A percentile compares a stretch with the other conserved stretches of the same genome.
Conservation (phyloP, 1,140 invertebrate genomes). For the Sinella curviseta region DNA sequence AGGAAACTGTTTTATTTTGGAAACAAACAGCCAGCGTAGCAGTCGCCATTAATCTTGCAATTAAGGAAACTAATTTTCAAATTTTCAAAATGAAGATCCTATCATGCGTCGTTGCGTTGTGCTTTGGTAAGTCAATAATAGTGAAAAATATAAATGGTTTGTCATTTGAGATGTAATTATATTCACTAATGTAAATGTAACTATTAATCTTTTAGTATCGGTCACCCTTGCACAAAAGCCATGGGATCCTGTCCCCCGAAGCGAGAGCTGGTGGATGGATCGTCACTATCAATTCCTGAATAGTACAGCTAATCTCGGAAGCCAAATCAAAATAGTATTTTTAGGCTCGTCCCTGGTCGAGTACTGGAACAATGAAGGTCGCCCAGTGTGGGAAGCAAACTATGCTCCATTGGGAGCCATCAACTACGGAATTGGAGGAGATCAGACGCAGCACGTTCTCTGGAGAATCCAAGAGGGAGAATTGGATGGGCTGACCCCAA, state of each 20-base stretch:
- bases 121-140: no score
- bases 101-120: no score
- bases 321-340: constrained; percentile 25
- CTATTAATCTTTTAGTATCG: no score
- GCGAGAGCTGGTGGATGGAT: not conserved
- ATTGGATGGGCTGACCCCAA: constrained; percentile 80
- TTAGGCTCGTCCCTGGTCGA: constrained; percentile 24
- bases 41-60: no score
- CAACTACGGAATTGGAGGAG: constrained; percentile 84
- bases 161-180: no score
- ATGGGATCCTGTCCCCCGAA: not conserved
- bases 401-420: constrained; percentile 51
- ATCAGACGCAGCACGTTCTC: constrained; percentile 82
- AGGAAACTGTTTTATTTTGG: no score
- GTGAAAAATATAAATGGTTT: no score
- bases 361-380: constrained; percentile 8
- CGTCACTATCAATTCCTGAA: constrained; percentile 19
- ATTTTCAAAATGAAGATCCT: no score
- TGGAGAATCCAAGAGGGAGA: constrained; percentile 86
- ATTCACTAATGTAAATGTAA: no score
- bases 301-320: not conserved
- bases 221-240: constrained; percentile 7
- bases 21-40: no score
- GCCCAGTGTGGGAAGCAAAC: not conserved
- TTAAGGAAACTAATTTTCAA: no score